Evolutionary conservation across 1,140 invertebrate genomes (phyloP).

Genomic region (Scaptodrosophila lebanonensis): DNA sequence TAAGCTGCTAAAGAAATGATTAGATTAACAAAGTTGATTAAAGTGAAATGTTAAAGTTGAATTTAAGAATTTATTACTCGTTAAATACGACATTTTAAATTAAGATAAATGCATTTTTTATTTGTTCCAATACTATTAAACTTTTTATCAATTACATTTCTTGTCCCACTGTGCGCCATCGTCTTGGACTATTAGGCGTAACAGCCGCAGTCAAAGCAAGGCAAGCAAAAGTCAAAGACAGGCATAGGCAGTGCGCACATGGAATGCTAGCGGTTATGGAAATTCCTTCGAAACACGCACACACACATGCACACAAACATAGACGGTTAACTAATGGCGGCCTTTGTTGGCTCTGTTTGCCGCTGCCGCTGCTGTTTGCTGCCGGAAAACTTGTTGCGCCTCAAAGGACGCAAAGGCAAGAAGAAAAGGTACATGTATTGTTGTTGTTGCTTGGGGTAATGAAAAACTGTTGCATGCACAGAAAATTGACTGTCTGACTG

Average conservation of each 20-base stretch:
- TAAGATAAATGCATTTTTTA: too few relatives aligned
- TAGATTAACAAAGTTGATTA: too few relatives aligned
- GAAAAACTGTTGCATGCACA: conserved; percentile 32
- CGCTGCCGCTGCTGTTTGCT: not conserved
- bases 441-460: conserved; percentile 44
- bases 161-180: conserved; percentile 9
- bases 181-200: conserved; percentile 57
- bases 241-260: conserved; percentile 10
- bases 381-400: conserved; percentile 40
- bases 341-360: conserved; percentile 13
- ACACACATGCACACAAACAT: not conserved
- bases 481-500: conserved; percentile 57
- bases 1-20: too few relatives aligned
- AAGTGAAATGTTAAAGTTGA: too few relatives aligned
- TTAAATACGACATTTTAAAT: too few relatives aligned
- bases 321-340: conserved; percentile 20
- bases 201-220: conserved; percentile 23
- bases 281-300: conserved; percentile 60
- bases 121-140: too few relatives aligned
- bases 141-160: too few relatives aligned
- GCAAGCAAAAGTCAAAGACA: not conserved
- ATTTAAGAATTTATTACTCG: too few relatives aligned
- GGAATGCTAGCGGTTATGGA: conserved; percentile 74
- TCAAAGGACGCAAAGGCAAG: conserved; percentile 29
- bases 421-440: conserved; percentile 44